A percentile compares a stretch with the other conserved stretches of the same genome.
Evolutionary conservation across 2,888 invertebrate genomes (phyloP).

Genomic region (Alviniconcha strummeri): DNA sequence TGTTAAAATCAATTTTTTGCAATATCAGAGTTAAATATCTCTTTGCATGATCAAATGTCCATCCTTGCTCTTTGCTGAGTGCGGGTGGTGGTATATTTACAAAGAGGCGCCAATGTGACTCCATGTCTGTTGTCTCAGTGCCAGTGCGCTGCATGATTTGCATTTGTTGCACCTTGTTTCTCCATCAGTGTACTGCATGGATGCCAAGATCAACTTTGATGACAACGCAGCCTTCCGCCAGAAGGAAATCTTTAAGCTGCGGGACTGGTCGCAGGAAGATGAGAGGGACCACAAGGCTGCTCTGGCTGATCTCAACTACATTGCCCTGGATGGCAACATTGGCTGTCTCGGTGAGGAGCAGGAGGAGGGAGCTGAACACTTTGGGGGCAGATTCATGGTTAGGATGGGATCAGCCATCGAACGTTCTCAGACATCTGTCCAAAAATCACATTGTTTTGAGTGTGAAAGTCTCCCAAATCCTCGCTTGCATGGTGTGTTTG

Average conservation of each 20-base stretch:
- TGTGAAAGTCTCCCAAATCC: too few relatives aligned
- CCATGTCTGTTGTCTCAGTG: too few relatives aligned
- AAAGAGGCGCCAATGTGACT: too few relatives aligned
- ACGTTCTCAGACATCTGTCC: too few relatives aligned
- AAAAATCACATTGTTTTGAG: too few relatives aligned
- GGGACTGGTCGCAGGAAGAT: slow-evolving; percentile 95
- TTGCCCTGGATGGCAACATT: slow-evolving; percentile 93
- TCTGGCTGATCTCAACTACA: slow-evolving; percentile 92
- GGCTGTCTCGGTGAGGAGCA: slow-evolving; percentile 83
- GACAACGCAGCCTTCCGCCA: slow-evolving; percentile 95
- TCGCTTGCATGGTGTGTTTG: too few relatives aligned
- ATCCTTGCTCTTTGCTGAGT: too few relatives aligned
- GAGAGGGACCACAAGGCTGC: slow-evolving; percentile 93
- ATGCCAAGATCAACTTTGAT: slow-evolving; percentile 96
- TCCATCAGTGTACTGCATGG: slow-evolving; percentile 87
- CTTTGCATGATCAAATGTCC: too few relatives aligned
- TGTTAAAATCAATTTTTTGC: too few relatives aligned
- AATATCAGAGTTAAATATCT: too few relatives aligned
- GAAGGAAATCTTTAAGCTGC: slow-evolving; percentile 85
- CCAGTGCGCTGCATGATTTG: too few relatives aligned
- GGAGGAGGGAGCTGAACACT: background rate
- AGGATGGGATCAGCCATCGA: background rate
- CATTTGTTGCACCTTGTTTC: background rate
- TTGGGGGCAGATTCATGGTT: background rate
- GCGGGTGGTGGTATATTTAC: too few relatives aligned